These are phyloP conservation scores for Petrolisthes cinctipes DNA, from an alignment of 2,888 invertebrate species.

Conservation along the genomic window DNA sequence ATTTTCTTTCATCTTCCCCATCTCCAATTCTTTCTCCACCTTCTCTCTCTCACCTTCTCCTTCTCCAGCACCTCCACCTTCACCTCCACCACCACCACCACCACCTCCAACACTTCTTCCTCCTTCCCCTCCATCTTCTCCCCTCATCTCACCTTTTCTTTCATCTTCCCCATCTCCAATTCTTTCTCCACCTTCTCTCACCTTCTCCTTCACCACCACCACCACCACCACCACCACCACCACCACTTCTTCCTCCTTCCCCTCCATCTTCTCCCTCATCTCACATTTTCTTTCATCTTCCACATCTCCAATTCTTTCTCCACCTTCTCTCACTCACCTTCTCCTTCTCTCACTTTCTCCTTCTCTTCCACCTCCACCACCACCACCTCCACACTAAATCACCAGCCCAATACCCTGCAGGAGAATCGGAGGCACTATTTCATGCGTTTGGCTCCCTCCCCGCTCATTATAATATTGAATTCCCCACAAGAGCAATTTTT, in stretches of 20 bases:
- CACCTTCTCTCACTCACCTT: background rate
- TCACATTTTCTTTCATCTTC: background rate
- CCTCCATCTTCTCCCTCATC: background rate
- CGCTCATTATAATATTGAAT: slow-evolving; percentile 55
- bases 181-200: background rate
- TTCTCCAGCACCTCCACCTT: background rate
- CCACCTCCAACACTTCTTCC: no score
- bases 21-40: no score
- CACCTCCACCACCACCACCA: background rate
- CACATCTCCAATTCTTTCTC: no score
- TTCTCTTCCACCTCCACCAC: background rate
- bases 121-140: slow-evolving; percentile 5
- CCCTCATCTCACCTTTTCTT: background rate
- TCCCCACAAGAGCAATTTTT: slow-evolving; percentile 46
- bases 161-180: background rate
- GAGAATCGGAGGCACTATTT: slow-evolving; percentile 46
- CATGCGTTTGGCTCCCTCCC: slow-evolving; percentile 48
- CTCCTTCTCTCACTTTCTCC: background rate
- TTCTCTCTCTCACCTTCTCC: background rate
- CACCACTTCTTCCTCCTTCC: background rate
- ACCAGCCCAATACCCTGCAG: slow-evolving; percentile 48
- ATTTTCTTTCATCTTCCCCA: background rate
- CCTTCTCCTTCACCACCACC: background rate
- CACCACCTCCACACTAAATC: slow-evolving; percentile 33
- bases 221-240: background rate